These are phyloP conservation scores for Leptinotarsa lineolata DNA, from an alignment of 1,140 invertebrate species.

Conservation along the genomic window DNA sequence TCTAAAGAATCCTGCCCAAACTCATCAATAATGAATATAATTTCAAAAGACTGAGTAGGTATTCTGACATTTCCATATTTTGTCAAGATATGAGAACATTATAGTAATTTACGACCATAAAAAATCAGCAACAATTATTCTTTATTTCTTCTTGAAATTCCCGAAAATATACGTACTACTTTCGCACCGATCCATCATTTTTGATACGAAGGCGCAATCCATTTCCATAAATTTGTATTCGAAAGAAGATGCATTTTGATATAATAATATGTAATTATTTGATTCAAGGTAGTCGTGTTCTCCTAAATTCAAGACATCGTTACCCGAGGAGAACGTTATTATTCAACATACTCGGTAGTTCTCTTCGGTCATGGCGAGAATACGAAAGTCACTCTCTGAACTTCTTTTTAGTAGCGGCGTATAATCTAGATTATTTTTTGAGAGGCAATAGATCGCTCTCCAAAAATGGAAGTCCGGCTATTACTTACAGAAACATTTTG, in stretches of 20 bases:
- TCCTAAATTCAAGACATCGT: constrained; percentile 3
- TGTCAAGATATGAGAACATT: too few species aligned
- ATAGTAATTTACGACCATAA: too few species aligned
- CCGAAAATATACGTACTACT: not conserved
- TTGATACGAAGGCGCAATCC: not conserved
- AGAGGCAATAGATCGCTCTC: not conserved
- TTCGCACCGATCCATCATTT: not conserved
- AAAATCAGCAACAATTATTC: too few species aligned
- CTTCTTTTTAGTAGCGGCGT: not conserved
- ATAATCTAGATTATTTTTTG: not conserved
- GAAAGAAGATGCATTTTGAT: not conserved
- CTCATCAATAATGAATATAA: too few species aligned
- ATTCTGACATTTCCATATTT: too few species aligned
- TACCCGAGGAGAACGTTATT: not conserved
- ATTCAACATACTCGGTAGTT: constrained; percentile 6
- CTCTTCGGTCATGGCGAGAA: constrained; percentile 1
- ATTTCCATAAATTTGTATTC: not conserved
- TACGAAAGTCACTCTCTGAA: not conserved
- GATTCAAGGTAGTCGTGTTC: constrained; percentile 15
- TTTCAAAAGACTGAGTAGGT: too few species aligned
- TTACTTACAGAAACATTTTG: constrained; percentile 7
- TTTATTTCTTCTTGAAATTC: too few species aligned
- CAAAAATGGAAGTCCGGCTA: not conserved
- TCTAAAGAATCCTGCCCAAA: too few species aligned
- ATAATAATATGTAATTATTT: constrained; percentile 13